Conservation (phyloP, 2,888 invertebrate species). For the Gymnosoma rotundatum region DNA sequence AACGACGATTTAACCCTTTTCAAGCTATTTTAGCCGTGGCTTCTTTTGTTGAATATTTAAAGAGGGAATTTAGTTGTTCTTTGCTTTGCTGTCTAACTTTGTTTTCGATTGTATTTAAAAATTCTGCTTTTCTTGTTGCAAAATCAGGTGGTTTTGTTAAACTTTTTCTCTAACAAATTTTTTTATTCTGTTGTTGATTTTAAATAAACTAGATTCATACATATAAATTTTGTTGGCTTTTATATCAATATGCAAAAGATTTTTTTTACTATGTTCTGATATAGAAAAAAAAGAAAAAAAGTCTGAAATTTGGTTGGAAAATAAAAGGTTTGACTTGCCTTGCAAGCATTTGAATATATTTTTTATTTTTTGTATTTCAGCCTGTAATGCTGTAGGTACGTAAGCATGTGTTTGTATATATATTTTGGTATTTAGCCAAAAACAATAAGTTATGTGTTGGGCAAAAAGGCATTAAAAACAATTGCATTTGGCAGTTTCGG, state of each 20-base stretch:
- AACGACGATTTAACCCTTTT: conserved; percentile 33
- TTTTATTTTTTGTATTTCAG: conserved; percentile 11
- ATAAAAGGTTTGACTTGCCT: conserved; percentile 36
- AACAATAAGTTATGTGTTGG: conserved; percentile 70
- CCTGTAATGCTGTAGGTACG: too few species aligned
- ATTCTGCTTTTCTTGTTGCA: conserved; percentile 44
- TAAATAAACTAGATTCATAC: conserved; percentile 33
- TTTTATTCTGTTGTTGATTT: conserved; percentile 28
- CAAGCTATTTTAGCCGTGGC: conserved; percentile 41
- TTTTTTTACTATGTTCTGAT: neutral
- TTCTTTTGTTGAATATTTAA: conserved; percentile 69
- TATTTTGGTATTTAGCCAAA: conserved; percentile 73
- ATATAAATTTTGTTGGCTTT: conserved; percentile 57
- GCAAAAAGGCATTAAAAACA: conserved; percentile 71
- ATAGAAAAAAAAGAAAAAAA: neutral
- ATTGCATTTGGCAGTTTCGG: conserved; percentile 72
- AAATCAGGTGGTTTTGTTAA: conserved; percentile 59
- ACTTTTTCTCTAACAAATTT: conserved; percentile 23
- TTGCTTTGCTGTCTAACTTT: conserved; percentile 19
- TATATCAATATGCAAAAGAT: conserved; percentile 69
- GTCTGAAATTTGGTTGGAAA: conserved; percentile 7
- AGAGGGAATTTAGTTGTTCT: conserved; percentile 44
- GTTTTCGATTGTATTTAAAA: conserved; percentile 50
- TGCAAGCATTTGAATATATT: neutral
- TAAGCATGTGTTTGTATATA: conserved; percentile 42